phyloP scores from a whole-genome alignment of 2,888 invertebrate genomes.

The Eilema caniola region DNA sequence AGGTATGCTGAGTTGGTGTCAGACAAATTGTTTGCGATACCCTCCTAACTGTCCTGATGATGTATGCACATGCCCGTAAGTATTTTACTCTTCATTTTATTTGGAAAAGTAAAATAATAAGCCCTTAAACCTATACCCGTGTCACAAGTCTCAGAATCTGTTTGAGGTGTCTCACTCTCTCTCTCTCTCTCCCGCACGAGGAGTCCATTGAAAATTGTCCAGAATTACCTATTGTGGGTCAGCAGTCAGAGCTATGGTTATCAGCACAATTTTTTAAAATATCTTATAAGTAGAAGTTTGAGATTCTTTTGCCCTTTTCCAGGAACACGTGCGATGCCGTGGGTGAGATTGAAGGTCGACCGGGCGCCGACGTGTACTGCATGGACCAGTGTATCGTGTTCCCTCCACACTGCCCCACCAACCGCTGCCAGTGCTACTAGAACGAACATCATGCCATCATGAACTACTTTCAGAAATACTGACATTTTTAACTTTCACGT shows the following conservation, averaged over 20 bases:
- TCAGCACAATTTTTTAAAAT: no score
- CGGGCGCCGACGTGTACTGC: constrained; percentile 94
- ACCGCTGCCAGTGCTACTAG: constrained; percentile 91
- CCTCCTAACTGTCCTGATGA: constrained; percentile 94
- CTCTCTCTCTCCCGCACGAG: no score
- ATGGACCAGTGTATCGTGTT: constrained; percentile 95
- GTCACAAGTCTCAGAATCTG: no score
- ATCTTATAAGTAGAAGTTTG: no score
- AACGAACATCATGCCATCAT: constrained; percentile 5
- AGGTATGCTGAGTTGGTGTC: constrained; percentile 94
- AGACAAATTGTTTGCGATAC: constrained; percentile 94
- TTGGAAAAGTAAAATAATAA: no score
- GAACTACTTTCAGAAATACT: constrained; percentile 21
- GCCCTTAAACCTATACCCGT: no score
- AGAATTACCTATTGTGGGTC: no score
- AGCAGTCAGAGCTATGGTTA: no score
- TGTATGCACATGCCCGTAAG: constrained; percentile 94
- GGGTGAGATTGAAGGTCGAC: constrained; percentile 90
- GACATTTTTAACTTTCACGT: background rate
- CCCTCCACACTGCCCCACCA: constrained; percentile 90
- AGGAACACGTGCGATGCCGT: constrained; percentile 94
- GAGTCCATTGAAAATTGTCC: no score
- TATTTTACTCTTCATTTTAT: constrained; percentile 52
- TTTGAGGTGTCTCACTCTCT: no score
- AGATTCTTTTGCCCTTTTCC: constrained; percentile 48